Base-by-base conservation (phyloP, 2,888 invertebrate genomes). In the Drosophila algonquin region DNA sequence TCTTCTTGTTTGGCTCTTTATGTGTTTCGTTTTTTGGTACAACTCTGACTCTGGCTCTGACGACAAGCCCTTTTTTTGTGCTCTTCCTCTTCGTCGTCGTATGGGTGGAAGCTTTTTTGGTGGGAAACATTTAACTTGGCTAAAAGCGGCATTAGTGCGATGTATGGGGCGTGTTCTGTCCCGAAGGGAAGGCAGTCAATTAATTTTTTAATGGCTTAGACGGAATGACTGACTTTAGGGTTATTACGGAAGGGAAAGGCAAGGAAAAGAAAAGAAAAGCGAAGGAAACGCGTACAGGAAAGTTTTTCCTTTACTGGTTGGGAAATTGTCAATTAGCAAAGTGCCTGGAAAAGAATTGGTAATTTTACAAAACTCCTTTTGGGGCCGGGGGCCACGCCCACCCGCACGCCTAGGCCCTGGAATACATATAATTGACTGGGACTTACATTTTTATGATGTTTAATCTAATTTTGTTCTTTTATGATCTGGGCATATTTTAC, bases 121-220 rank as follows among this genome's bases (percentile, higher is more conserved):
- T 71, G 64, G 60, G 74, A 73, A 75, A 44, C 82, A 76, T 79
- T 83, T 87, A 82, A 80, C 48, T 56, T 61, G 69, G 80, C 76
- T 80, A 79, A 87, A 77, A 75, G 86, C 75, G 30, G 75, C 73
- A 87, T 85, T 85, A 85, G 76, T 69, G 70, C 78, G 55, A 83
- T 87, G 84, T 76, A 60, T 86, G 81, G 88, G 87, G 77, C 79
- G 87, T 88, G 73, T 79, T 53, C 54, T 45, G 51, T 55, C 50
- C 51, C 52, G 40, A 55, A 54, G 61, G 78, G 79, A 75, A 79
- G 80, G 72, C 70, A 58, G 81, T 77, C 86, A 84, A 87, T 84
- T 87, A 87, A 86, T 86, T 86, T 88, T 87, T 85, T 86, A 86
- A 83, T 84, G 83, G 86, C 84, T 83, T 73, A 87, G 81, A 80